Evolutionary conservation across 2,888 invertebrate species (phyloP).

Genomic region (Nemotelus nigrinus): DNA sequence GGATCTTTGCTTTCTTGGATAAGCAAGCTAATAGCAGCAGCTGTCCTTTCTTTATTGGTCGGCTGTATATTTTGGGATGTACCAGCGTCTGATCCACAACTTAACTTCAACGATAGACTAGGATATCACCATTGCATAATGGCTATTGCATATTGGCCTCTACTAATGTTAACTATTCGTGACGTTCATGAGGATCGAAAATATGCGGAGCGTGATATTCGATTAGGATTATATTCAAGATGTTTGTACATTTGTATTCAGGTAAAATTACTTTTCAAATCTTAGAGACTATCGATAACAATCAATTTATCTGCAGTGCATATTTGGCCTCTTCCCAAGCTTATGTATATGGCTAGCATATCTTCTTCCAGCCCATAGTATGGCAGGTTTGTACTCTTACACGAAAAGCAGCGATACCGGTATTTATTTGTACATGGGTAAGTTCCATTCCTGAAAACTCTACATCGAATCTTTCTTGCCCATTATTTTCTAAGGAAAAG

Average conservation of each 20-base stretch:
- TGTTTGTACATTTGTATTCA: constrained; percentile 82
- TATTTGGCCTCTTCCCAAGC: constrained; percentile 82
- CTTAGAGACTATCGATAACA: background rate
- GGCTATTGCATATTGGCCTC: constrained; percentile 81
- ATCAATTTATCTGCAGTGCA: constrained; percentile 69
- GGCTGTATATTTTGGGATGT: constrained; percentile 93
- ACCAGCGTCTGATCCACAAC: constrained; percentile 77
- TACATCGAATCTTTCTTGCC: background rate
- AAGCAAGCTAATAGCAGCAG: constrained; percentile 80
- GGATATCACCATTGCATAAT: constrained; percentile 89
- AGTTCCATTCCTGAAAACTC: constrained; percentile 50
- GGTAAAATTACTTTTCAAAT: constrained; percentile 66
- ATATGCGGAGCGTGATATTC: constrained; percentile 82
- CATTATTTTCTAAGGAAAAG: background rate
- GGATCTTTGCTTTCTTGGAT: constrained; percentile 83
- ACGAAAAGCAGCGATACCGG: constrained; percentile 73
- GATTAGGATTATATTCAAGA: constrained; percentile 82
- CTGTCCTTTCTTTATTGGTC: constrained; percentile 82
- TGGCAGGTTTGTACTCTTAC: constrained; percentile 84
- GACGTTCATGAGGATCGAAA: constrained; percentile 66
- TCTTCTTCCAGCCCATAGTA: constrained; percentile 87
- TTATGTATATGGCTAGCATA: constrained; percentile 85
- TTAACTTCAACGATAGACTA: constrained; percentile 79
- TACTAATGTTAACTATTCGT: constrained; percentile 70
- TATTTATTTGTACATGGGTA: constrained; percentile 78